Percentiles rank a stretch among this genome's conserved stretches.
Conservation (phyloP, 2,797 vertebrate genomes). For the Rachycentron canadum region DNA sequence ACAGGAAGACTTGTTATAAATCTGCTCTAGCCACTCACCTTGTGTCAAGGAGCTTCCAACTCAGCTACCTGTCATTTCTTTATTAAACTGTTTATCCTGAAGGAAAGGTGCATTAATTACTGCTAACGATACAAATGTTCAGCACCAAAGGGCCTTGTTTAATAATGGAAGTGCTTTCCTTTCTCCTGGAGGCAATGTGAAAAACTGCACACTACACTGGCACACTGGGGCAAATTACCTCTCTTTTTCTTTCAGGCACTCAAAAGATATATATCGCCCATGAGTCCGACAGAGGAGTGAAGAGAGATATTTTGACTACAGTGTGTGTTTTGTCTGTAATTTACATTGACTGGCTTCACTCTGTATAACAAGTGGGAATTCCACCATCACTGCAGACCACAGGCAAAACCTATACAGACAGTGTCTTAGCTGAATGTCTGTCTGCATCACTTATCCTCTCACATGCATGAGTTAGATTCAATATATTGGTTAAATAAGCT, state of each 20-base stretch:
- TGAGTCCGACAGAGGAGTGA: constrained; percentile 7
- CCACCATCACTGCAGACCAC: not conserved
- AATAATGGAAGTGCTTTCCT: constrained; percentile 76
- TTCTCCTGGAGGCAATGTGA: constrained; percentile 62
- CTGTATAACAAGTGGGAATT: not conserved
- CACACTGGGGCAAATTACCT: constrained; percentile 64
- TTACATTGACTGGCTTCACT: not conserved
- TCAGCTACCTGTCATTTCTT: constrained; percentile 53
- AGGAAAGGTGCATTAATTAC: constrained; percentile 80
- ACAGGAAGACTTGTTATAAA: constrained; percentile 57
- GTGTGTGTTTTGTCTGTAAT: not conserved
- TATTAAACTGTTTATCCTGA: constrained; percentile 74
- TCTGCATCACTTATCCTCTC: not conserved
- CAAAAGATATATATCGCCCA: constrained; percentile 39
- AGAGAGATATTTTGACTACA: constrained; percentile 10
- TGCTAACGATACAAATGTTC: constrained; percentile 57
- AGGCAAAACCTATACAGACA: not conserved
- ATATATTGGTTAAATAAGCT: not conserved
- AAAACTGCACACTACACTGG: constrained; percentile 39
- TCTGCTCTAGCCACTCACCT: constrained; percentile 60
- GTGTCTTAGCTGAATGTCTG: not conserved
- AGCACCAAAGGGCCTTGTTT: constrained; percentile 61
- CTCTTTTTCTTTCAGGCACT: constrained; percentile 40
- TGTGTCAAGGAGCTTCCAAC: constrained; percentile 44
- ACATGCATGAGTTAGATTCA: not conserved